Evolutionary conservation across 2,113 vertebrate species (phyloP).

Genomic region (Petrocephalus zakoni): DNA sequence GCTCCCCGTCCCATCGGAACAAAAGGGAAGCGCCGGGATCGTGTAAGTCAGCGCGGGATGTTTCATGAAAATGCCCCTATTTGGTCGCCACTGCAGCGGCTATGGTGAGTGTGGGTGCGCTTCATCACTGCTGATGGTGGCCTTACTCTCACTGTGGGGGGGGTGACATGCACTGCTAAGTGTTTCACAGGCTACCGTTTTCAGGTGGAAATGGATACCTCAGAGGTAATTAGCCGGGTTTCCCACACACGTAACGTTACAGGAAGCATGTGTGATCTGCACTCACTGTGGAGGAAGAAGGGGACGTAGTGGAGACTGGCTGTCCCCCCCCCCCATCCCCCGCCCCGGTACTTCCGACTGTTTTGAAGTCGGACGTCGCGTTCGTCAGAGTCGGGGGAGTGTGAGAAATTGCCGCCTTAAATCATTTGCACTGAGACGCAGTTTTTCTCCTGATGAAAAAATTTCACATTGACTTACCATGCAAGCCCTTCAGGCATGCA

Average conservation of each 20-base stretch:
- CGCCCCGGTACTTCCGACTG: conserved; percentile 88
- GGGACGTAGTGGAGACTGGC: conserved; percentile 80
- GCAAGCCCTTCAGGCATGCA: conserved; percentile 82
- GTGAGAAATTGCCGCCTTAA: conserved; percentile 85
- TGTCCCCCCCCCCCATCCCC: conserved; percentile 59
- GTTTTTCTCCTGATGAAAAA: conserved; percentile 84
- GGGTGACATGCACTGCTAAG: not conserved
- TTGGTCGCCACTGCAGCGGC: conserved; percentile 33
- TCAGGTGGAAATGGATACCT: conserved; percentile 54
- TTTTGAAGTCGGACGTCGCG: conserved; percentile 82
- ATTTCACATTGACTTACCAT: conserved; percentile 81
- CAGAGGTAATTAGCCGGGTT: conserved; percentile 78
- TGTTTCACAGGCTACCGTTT: not conserved
- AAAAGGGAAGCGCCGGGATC: conserved; percentile 37
- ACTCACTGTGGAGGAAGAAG: conserved; percentile 74
- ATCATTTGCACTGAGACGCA: conserved; percentile 80
- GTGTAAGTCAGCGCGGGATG: conserved; percentile 36
- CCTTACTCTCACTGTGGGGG: conserved; percentile 23
- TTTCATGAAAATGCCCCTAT: conserved; percentile 38
- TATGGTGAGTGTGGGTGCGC: conserved; percentile 21
- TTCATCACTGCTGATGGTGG: conserved; percentile 18
- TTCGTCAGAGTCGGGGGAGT: conserved; percentile 84
- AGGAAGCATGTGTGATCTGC: conserved; percentile 68
- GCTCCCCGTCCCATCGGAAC: conserved; percentile 28
- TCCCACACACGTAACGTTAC: conserved; percentile 47